These are phyloP conservation scores for Apodemus sylvaticus DNA, from an alignment of 2,113 vertebrate species.

Conservation along the genomic window DNA sequence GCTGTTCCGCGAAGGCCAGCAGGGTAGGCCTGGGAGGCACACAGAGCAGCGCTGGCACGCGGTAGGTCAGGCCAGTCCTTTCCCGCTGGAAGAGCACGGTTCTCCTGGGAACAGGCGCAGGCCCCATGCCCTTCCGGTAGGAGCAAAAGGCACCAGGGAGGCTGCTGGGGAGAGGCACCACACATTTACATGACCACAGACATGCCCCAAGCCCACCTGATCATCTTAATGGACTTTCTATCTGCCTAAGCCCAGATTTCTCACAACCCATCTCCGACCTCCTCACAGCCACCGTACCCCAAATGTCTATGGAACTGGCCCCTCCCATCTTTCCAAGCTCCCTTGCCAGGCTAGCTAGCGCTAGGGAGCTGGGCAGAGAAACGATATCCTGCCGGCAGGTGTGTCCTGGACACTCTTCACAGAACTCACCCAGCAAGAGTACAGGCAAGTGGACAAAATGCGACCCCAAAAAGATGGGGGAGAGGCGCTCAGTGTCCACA, in stretches of 20 bases:
- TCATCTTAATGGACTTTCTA: too few species aligned
- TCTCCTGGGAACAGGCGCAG: constrained; percentile 88
- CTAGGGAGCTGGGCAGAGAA: not conserved
- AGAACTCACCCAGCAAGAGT: not conserved
- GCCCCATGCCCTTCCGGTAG: constrained; percentile 84
- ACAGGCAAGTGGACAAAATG: too few species aligned
- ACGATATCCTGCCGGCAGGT: not conserved
- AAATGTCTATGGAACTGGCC: not conserved
- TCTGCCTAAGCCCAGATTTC: too few species aligned
- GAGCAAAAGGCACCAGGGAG: not conserved
- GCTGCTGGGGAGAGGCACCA: not conserved
- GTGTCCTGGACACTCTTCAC: not conserved
- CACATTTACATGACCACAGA: not conserved
- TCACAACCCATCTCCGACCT: not conserved
- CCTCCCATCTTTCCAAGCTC: not conserved
- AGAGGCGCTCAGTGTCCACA: not conserved
- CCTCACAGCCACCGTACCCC: not conserved
- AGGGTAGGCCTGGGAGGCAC: constrained; percentile 87
- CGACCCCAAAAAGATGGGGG: not conserved
- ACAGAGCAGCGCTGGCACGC: constrained; percentile 92
- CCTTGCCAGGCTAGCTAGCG: not conserved
- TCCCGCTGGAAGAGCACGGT: constrained; percentile 93
- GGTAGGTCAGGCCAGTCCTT: constrained; percentile 91
- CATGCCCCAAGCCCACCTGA: not conserved
- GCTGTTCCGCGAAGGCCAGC: constrained; percentile 95